These are phyloP conservation scores for Parapsyche elsis DNA, from an alignment of 1,140 invertebrate species.

Conservation along the genomic window DNA sequence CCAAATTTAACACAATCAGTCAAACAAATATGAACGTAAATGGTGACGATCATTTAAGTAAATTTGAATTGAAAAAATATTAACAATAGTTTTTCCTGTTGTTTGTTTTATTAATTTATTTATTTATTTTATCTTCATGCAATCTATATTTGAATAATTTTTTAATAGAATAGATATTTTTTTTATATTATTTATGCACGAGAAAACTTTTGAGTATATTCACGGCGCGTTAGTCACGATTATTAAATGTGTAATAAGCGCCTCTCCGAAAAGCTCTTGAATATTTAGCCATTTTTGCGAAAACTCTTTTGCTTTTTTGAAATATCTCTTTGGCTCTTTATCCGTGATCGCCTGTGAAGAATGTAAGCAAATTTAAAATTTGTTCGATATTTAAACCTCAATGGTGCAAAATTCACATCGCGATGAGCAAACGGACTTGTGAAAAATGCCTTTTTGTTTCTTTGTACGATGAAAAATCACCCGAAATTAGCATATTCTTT, in stretches of 20 bases:
- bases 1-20: too few relatives aligned
- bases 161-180: too few relatives aligned
- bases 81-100: too few relatives aligned
- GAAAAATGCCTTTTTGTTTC: constrained; percentile 1
- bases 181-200: not conserved
- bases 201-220: not conserved
- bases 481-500: too few relatives aligned
- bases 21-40: too few relatives aligned
- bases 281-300: constrained; percentile 9
- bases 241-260: not conserved
- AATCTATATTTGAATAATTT: too few relatives aligned
- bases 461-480: too few relatives aligned
- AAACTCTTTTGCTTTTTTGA: not conserved
- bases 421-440: not conserved
- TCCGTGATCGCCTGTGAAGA: not conserved
- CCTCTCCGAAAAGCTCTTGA: constrained; percentile 11
- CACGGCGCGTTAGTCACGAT: not conserved
- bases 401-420: not conserved
- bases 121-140: too few relatives aligned
- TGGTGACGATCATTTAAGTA: too few relatives aligned
- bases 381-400: not conserved
- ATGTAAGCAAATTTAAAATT: constrained; percentile 3
- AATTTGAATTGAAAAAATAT: too few relatives aligned
- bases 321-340: not conserved
- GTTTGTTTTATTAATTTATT: too few relatives aligned